These are phyloP conservation scores for Phortica magna DNA, from an alignment of 2,888 invertebrate genomes.

Conservation along the genomic window DNA sequence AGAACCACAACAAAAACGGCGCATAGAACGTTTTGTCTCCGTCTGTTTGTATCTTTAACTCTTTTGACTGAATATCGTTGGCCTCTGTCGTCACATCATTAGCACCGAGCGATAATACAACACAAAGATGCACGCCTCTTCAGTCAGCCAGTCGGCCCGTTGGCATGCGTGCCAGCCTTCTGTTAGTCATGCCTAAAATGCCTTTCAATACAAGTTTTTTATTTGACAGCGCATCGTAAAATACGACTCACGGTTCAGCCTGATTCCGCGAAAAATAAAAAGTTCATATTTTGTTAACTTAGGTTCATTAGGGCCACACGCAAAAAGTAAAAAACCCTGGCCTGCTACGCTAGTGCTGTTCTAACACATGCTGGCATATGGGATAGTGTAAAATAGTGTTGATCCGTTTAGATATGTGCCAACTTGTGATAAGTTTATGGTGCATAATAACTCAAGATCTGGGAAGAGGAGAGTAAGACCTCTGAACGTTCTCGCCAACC, in stretches of 20 bases:
- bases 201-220: background rate
- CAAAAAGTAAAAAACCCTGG: no score
- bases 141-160: background rate
- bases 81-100: slow-evolving; percentile 65
- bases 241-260: background rate
- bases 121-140: background rate
- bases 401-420: no score
- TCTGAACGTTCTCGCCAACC: no score
- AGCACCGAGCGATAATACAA: background rate
- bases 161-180: slow-evolving; percentile 6
- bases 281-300: no score
- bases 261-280: background rate
- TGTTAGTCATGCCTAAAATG: slow-evolving; percentile 10
- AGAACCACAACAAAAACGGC: background rate
- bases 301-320: no score
- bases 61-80: slow-evolving; percentile 55
- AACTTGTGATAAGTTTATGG: no score
- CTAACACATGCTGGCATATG: no score
- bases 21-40: background rate
- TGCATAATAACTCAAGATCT: no score
- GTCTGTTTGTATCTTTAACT: slow-evolving; percentile 18
- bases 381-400: no score
- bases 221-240: background rate
- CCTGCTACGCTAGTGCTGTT: no score
- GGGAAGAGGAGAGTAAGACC: no score